phyloP scores from a whole-genome alignment of 2,113 vertebrate species.

The Deroptyus accipitrinus region DNA sequence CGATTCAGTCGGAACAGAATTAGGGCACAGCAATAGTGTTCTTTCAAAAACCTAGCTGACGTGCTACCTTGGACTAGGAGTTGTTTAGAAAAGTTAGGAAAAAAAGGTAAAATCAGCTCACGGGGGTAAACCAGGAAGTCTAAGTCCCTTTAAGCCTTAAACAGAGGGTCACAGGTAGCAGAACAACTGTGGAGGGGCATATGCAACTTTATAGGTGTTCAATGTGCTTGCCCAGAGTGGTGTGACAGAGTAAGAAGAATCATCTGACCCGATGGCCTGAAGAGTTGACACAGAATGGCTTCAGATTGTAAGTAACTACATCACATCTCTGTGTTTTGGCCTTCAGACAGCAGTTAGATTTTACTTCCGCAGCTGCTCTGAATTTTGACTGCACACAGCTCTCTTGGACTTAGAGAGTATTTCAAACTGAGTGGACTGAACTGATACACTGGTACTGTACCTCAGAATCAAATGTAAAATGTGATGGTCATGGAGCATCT shows the following conservation, averaged over 20 bases:
- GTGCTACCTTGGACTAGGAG: not conserved
- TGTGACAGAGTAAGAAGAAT: not conserved
- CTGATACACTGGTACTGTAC: not conserved
- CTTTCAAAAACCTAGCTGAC: not conserved
- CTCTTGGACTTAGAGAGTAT: not conserved
- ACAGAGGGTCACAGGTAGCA: not conserved
- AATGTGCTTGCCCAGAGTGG: not conserved
- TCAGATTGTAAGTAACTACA: not conserved
- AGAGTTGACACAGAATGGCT: not conserved
- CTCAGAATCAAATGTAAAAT: not conserved
- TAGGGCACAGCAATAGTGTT: not conserved
- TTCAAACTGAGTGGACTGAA: not conserved
- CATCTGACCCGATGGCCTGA: not conserved
- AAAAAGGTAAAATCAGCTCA: not conserved
- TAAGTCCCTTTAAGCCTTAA: not conserved
- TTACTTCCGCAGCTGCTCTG: not conserved
- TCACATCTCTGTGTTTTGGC: not conserved
- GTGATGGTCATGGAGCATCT: not conserved
- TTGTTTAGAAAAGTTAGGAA: not conserved
- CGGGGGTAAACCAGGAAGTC: not conserved
- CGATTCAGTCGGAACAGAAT: not conserved
- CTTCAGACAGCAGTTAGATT: not conserved
- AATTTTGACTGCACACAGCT: not conserved
- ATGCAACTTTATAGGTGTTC: fast-evolving
- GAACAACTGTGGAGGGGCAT: not conserved